phyloP scores from a whole-genome alignment of 2,113 vertebrate genomes.

The Hoplias malabaricus region DNA sequence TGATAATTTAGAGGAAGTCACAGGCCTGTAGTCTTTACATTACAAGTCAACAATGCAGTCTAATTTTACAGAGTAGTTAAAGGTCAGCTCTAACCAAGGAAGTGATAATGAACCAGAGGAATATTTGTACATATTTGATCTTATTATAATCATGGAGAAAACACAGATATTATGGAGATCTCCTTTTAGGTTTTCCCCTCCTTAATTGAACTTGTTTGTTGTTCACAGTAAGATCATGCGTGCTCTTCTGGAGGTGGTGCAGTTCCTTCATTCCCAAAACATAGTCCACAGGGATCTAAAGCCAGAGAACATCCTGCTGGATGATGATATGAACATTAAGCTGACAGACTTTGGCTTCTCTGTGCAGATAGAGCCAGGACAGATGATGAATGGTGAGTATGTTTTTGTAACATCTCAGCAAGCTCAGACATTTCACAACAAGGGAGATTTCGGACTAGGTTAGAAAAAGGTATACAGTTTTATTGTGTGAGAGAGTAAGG shows the following conservation, averaged over 20 bases:
- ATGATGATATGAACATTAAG: slow-evolving; percentile 94
- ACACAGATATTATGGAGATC: neutral
- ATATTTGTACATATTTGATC: no score
- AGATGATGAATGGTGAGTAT: slow-evolving; percentile 85
- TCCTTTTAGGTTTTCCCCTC: neutral
- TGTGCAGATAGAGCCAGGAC: slow-evolving; percentile 76
- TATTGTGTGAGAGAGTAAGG: neutral
- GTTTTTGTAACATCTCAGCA: neutral
- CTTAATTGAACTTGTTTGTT: no score
- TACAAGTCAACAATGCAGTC: no score
- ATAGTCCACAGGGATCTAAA: slow-evolving; percentile 96
- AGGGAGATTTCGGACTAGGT: no score
- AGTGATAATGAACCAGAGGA: no score
- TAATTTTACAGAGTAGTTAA: no score
- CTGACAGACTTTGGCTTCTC: slow-evolving; percentile 96
- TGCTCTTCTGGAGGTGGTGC: slow-evolving; percentile 88
- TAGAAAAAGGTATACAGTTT: no score
- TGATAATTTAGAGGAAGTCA: neutral
- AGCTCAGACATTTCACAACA: neutral
- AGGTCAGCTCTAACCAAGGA: no score
- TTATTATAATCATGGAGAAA: no score
- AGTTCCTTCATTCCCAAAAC: slow-evolving; percentile 84
- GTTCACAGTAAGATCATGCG: slow-evolving; percentile 90
- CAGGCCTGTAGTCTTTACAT: no score
- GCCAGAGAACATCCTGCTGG: slow-evolving; percentile 95